Conservation (phyloP, 2,113 vertebrate genomes). For the Panthera uncia region DNA sequence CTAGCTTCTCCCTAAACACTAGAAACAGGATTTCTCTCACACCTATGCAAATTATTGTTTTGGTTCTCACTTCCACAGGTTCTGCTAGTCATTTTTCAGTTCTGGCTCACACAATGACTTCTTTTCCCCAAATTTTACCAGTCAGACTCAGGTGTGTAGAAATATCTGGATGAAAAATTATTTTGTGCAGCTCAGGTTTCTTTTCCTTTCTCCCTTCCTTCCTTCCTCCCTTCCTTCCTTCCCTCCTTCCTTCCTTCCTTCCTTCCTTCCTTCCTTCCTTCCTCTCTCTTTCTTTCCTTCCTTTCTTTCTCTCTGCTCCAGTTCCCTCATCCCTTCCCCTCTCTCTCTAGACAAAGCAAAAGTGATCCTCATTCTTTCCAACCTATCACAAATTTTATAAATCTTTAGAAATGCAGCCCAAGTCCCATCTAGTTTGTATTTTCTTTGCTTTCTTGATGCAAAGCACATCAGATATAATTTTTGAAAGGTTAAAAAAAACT, state of each 20-base stretch:
- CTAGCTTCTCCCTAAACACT: background rate
- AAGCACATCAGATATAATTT: background rate
- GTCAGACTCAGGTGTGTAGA: background rate
- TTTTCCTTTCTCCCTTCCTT: background rate
- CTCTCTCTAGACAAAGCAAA: background rate
- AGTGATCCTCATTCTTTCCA: background rate
- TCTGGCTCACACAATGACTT: background rate
- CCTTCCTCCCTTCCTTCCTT: rapidly evolving
- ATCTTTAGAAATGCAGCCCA: background rate
- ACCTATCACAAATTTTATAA: background rate
- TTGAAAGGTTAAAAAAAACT: background rate
- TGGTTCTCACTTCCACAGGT: background rate
- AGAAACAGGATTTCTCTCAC: background rate
- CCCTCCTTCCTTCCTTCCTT: too few species aligned
- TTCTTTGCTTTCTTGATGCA: background rate
- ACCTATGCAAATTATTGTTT: background rate
- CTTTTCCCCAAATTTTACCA: background rate
- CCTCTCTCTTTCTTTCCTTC: too few species aligned
- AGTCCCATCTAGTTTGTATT: background rate
- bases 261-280: too few species aligned
- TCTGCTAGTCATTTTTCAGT: background rate
- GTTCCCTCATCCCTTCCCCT: rapidly evolving
- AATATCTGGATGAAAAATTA: background rate
- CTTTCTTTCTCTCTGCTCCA: too few species aligned
- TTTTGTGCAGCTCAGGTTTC: background rate